These are phyloP conservation scores for Dendronephthya gigantea DNA, from an alignment of 64 coral and sea anemone genomes.

Conservation along the genomic window DNA sequence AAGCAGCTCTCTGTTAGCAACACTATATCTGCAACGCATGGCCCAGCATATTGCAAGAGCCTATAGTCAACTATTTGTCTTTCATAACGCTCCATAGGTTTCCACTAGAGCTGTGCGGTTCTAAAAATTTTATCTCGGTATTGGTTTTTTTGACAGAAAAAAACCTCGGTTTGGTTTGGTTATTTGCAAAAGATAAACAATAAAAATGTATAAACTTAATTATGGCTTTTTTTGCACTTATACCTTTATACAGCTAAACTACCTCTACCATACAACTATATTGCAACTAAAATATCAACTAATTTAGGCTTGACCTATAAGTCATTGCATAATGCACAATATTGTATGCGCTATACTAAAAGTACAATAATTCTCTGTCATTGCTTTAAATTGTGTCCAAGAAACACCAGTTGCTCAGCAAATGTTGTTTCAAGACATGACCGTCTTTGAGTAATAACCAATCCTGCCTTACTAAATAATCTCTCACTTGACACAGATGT, in stretches of 20 bases:
- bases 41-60: too few relatives aligned
- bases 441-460: neutral
- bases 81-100: too few relatives aligned
- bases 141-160: neutral
- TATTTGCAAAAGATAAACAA: neutral
- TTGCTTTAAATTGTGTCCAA: slow-evolving; percentile 6
- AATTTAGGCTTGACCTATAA: neutral
- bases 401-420: neutral
- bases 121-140: slow-evolving; percentile 9
- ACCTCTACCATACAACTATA: neutral
- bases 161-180: neutral
- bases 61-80: too few relatives aligned
- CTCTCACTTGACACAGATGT: slow-evolving; percentile 11
- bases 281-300: neutral
- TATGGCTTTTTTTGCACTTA: too few relatives aligned
- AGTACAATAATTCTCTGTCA: neutral
- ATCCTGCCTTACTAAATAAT: neutral
- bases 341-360: neutral
- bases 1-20: neutral
- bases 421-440: neutral
- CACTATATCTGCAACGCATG: too few relatives aligned
- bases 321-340: neutral
- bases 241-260: neutral
- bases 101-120: slow-evolving; percentile 14
- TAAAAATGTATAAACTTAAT: neutral